phyloP scores from a whole-genome alignment of 2,797 vertebrate species.

The Acanthurus lineatus region DNA sequence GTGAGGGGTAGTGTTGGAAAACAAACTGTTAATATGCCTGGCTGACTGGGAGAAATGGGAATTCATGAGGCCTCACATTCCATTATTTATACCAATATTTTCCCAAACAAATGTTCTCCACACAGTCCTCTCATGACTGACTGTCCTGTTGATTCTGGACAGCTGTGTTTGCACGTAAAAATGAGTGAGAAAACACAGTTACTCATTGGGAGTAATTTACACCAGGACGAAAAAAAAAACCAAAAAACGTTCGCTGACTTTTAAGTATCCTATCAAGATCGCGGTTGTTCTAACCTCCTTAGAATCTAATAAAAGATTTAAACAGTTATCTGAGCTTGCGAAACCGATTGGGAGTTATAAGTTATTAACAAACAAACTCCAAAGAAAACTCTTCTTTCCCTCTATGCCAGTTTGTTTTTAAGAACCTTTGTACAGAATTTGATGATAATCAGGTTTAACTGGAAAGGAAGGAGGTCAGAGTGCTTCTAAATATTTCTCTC shows the following conservation, averaged over 20 bases:
- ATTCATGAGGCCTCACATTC: conserved; percentile 61
- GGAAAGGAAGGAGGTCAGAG: conserved; percentile 20
- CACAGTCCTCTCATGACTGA: conserved; percentile 60
- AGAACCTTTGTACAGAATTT: conserved; percentile 34
- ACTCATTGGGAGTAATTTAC: conserved; percentile 62
- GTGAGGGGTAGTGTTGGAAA: conserved; percentile 45
- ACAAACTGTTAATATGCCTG: conserved; percentile 62
- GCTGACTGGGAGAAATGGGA: conserved; percentile 51
- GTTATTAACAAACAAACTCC: conserved; percentile 65
- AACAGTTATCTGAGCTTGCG: conserved; percentile 56
- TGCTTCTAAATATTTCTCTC: conserved; percentile 33
- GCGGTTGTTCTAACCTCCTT: conserved; percentile 41
- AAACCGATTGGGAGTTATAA: conserved; percentile 65
- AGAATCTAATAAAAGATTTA: conserved; percentile 71
- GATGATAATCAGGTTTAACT: conserved; percentile 49
- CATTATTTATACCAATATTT: conserved; percentile 60
- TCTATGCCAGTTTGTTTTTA: conserved; percentile 56
- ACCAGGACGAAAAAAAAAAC: conserved; percentile 25
- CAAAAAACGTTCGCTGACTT: conserved; percentile 32
- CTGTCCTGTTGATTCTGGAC: conserved; percentile 55
- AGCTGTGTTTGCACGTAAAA: conserved; percentile 60
- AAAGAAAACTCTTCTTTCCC: conserved; percentile 46
- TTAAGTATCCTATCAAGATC: conserved; percentile 58
- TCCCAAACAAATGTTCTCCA: conserved; percentile 45
- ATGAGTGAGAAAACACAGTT: conserved; percentile 36